These are phyloP conservation scores for Apodemus agrarius DNA, from an alignment of 2,797 vertebrate genomes.

Conservation along the genomic window DNA sequence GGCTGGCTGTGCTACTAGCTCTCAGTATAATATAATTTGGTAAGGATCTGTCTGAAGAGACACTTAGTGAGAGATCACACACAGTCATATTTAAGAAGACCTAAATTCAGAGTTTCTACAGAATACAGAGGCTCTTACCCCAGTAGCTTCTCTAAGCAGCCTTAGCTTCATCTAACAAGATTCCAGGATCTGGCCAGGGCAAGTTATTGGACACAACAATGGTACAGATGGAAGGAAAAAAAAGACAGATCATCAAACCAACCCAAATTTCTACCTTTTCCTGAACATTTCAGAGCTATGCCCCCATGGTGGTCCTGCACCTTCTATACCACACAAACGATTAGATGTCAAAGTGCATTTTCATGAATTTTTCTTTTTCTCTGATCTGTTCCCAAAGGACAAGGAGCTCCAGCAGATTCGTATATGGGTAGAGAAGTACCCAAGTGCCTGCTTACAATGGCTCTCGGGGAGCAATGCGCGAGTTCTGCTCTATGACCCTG, in stretches of 20 bases:
- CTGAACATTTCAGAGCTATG: neutral
- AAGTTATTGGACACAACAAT: neutral
- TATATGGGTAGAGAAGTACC: slow-evolving; percentile 34
- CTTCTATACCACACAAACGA: neutral
- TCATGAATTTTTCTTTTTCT: neutral
- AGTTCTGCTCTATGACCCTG: neutral
- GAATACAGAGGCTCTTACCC: neutral
- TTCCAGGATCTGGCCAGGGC: neutral
- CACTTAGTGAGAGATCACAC: neutral
- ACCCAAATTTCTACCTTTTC: neutral
- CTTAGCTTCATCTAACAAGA: neutral
- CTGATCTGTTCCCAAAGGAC: neutral
- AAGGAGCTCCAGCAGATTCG: neutral
- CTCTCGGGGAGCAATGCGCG: neutral
- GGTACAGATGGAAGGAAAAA: neutral
- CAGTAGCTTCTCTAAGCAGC: neutral
- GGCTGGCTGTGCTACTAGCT: neutral
- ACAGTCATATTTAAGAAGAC: neutral
- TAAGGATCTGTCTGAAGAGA: neutral
- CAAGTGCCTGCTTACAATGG: neutral
- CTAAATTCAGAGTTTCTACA: neutral
- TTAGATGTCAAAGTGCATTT: neutral
- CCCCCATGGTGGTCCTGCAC: neutral
- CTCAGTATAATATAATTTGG: neutral
- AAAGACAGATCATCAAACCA: neutral